phyloP scores from a whole-genome alignment of 2,888 invertebrate genomes.

The Molorchus minor region DNA sequence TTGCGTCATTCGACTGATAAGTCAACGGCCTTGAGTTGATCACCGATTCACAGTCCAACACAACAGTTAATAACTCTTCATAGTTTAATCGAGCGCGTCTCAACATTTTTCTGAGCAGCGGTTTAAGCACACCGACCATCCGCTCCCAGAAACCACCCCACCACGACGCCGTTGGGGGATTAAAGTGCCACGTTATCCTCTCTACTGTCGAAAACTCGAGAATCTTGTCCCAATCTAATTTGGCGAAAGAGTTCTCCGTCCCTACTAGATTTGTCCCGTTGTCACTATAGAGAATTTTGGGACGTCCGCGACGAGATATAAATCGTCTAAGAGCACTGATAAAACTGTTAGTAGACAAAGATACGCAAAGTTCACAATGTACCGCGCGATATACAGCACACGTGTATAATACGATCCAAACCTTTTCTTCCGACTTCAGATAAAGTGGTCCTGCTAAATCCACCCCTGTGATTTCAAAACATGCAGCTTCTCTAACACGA shows the following conservation, averaged over 20 bases:
- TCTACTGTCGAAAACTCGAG: conserved; percentile 28
- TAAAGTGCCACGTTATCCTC: conserved; percentile 54
- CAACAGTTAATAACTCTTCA: conserved; percentile 45
- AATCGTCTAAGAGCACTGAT: conserved; percentile 52
- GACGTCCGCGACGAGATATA: conserved; percentile 51
- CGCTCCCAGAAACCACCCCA: conserved; percentile 62
- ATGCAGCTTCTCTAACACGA: conserved; percentile 45
- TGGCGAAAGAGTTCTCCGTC: conserved; percentile 43
- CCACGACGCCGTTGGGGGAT: conserved; percentile 59
- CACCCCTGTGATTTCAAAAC: conserved; percentile 53
- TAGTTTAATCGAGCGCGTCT: conserved; percentile 48
- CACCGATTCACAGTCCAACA: conserved; percentile 50
- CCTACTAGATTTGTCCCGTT: conserved; percentile 59
- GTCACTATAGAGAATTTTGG: conserved; percentile 52
- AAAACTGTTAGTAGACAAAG: conserved; percentile 50
- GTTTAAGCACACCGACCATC: conserved; percentile 56
- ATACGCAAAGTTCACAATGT: conserved; percentile 55
- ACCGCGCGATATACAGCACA: conserved; percentile 58
- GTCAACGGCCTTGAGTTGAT: conserved; percentile 52
- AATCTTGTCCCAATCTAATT: conserved; percentile 47
- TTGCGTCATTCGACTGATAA: conserved; percentile 30
- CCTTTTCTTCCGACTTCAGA: conserved; percentile 45
- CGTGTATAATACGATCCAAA: conserved; percentile 56
- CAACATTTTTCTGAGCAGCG: conserved; percentile 53
- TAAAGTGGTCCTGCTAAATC: conserved; percentile 57